These are phyloP conservation scores for Etia nguti DNA, from an alignment of 2,113 vertebrate genomes.

Conservation along the genomic window DNA sequence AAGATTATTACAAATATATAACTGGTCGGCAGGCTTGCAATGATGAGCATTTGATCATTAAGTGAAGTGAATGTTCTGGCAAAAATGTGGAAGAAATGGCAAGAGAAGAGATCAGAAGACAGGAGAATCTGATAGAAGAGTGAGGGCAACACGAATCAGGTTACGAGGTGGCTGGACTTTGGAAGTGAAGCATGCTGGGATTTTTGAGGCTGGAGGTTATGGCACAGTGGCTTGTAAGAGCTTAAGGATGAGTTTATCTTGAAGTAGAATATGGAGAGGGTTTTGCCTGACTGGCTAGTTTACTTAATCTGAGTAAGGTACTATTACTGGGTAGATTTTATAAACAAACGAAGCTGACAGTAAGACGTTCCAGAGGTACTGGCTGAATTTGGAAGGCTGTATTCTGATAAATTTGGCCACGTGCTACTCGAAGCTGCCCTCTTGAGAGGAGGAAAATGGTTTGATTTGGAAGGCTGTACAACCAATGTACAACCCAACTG, in stretches of 20 bases:
- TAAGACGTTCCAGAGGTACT: not conserved
- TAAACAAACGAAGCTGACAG: not conserved
- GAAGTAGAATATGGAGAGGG: not conserved
- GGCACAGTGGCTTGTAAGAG: not conserved
- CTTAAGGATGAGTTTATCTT: not conserved
- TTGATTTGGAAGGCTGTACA: not conserved
- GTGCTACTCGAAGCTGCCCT: not conserved
- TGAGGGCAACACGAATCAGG: too few relatives aligned
- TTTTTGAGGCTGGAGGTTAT: not conserved
- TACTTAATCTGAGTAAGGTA: not conserved
- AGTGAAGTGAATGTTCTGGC: too few relatives aligned
- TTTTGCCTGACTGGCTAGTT: not conserved
- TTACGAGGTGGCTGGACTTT: too few relatives aligned
- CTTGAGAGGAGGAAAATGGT: not conserved
- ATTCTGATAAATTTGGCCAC: not conserved
- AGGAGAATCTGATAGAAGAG: too few relatives aligned
- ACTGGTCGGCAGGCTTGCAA: too few relatives aligned
- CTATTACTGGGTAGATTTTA: not conserved
- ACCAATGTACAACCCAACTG: not conserved
- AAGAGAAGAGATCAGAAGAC: too few relatives aligned
- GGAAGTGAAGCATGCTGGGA: too few relatives aligned
- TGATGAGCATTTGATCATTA: too few relatives aligned
- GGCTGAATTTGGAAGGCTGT: not conserved
- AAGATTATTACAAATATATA: too few relatives aligned
- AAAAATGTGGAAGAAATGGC: too few relatives aligned